A percentile compares a stretch with the other conserved stretches of the same genome.
phyloP scores from a whole-genome alignment of 2,888 invertebrate species.

The Philhelius pedissequus region DNA sequence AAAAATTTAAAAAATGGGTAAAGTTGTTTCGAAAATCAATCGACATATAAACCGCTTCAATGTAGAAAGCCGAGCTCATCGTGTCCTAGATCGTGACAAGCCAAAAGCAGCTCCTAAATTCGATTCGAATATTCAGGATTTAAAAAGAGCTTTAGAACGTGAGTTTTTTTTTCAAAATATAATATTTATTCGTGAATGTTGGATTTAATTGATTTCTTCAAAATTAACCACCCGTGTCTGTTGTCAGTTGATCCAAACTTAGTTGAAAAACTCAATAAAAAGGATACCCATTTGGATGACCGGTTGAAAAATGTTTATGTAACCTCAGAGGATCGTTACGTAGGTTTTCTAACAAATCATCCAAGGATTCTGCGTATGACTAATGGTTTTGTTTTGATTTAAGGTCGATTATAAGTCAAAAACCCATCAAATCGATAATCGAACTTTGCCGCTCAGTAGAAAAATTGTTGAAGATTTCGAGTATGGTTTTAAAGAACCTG shows the following conservation, averaged over 20 bases:
- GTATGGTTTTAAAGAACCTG: slow-evolving; percentile 85
- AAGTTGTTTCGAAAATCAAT: slow-evolving; percentile 81
- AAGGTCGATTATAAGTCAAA: slow-evolving; percentile 74
- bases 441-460: slow-evolving; percentile 83
- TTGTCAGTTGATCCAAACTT: slow-evolving; percentile 81
- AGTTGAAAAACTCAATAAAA: slow-evolving; percentile 82
- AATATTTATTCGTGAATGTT: neutral
- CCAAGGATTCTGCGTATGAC: neutral
- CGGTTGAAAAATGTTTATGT: slow-evolving; percentile 87
- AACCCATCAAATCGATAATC: slow-evolving; percentile 72
- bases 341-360: slow-evolving; percentile 74
- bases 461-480: slow-evolving; percentile 80
- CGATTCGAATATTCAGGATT: slow-evolving; percentile 82
- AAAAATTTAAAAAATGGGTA: slow-evolving; percentile 81
- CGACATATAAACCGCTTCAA: slow-evolving; percentile 85
- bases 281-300: slow-evolving; percentile 82
- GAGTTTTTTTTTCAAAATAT: slow-evolving; percentile 33
- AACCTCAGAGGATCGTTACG: slow-evolving; percentile 82
- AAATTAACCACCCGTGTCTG: neutral
- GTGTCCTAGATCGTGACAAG: slow-evolving; percentile 85
- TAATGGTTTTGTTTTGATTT: slow-evolving; percentile 35
- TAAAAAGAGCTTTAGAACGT: slow-evolving; percentile 83
- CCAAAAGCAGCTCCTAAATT: slow-evolving; percentile 85
- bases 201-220: neutral
- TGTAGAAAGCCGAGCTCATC: slow-evolving; percentile 87